Conservation (phyloP, 1,140 invertebrate species). For the Psix sp. region DNA sequence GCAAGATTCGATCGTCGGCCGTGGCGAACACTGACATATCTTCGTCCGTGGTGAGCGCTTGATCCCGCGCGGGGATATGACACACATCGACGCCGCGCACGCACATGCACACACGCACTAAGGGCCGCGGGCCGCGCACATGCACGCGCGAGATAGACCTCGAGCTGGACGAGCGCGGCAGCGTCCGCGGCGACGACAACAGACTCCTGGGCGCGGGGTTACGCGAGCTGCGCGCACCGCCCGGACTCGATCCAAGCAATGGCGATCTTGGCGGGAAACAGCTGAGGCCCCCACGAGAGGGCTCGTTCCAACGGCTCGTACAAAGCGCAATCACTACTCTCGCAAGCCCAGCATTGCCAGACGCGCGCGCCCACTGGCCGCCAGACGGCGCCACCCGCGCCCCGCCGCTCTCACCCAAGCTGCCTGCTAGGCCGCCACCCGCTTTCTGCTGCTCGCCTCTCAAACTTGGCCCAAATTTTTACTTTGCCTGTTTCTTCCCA, state of each 20-base stretch:
- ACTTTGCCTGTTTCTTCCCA: too few species aligned
- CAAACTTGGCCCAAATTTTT: neutral
- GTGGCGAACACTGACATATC: slow-evolving; percentile 75
- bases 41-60: slow-evolving; percentile 61
- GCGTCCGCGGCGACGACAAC: slow-evolving; percentile 18
- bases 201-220: slow-evolving; percentile 1
- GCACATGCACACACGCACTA: slow-evolving; percentile 66
- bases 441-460: neutral
- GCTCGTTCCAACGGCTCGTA: slow-evolving; percentile 42
- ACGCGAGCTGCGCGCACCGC: slow-evolving; percentile 22
- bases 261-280: slow-evolving; percentile 82
- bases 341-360: slow-evolving; percentile 26
- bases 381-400: slow-evolving; percentile 18
- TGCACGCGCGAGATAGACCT: too few species aligned
- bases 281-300: slow-evolving; percentile 77
- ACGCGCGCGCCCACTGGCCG: slow-evolving; percentile 11
- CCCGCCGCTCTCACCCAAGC: neutral
- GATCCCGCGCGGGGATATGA: slow-evolving; percentile 49
- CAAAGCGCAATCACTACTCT: slow-evolving; percentile 68
- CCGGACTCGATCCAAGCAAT: slow-evolving; percentile 76
- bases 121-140: slow-evolving; percentile 51
- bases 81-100: slow-evolving; percentile 53
- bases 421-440: neutral
- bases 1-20: slow-evolving; percentile 71
- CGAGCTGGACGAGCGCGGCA: too few species aligned